phyloP scores from a whole-genome alignment of 37 sponge, comb jelly and placozoan species.

The Hormiphora californensis region DNA sequence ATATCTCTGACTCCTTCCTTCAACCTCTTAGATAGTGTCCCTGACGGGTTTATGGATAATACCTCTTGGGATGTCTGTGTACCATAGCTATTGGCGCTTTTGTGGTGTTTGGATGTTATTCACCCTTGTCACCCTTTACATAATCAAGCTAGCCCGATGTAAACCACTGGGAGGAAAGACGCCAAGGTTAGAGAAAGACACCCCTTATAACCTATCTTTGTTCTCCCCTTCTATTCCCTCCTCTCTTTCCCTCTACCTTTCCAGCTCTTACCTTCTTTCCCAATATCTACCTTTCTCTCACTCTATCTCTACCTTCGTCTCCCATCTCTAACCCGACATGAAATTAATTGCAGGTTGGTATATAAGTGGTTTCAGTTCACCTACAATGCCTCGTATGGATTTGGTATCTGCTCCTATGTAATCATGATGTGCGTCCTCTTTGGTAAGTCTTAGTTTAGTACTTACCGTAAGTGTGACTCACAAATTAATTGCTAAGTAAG shows the following conservation, averaged over 20 bases:
- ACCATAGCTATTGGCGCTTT: constrained; percentile 73
- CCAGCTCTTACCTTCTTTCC: constrained; percentile 71
- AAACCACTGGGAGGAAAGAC: constrained; percentile 50
- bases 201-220: no score
- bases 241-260: background rate
- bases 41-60: constrained; percentile 41
- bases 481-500: no score
- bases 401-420: constrained; percentile 80
- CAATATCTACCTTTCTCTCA: background rate
- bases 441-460: constrained; percentile 20
- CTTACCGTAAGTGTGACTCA: no score
- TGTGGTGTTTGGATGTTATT: constrained; percentile 76
- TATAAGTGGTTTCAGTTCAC: constrained; percentile 92
- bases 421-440: constrained; percentile 61
- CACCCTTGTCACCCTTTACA: constrained; percentile 64
- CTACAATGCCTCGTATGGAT: constrained; percentile 70
- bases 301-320: background rate
- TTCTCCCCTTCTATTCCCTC: background rate
- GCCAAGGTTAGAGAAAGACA: constrained; percentile 45
- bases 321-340: background rate
- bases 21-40: background rate
- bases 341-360: constrained; percentile 68
- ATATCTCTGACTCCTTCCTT: background rate
- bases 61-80: background rate
- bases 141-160: constrained; percentile 58